Evolutionary conservation across 2,113 vertebrate genomes (phyloP).

Genomic region (Columba janthina): DNA sequence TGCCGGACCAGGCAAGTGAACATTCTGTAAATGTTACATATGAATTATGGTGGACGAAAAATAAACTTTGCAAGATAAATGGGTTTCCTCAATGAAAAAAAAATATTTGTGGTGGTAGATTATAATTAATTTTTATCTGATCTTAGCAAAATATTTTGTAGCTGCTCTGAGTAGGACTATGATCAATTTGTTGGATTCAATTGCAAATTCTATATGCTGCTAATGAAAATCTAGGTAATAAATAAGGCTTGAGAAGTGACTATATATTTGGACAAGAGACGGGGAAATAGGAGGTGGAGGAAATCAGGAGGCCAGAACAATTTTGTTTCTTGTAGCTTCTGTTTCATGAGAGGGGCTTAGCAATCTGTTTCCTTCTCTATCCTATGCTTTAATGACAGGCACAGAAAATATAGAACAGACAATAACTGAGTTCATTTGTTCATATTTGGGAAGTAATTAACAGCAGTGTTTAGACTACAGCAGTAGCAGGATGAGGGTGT

Average conservation of each 20-base stretch:
- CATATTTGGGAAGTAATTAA: background rate
- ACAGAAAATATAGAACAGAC: background rate
- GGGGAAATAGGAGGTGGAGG: background rate
- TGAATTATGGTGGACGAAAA: background rate
- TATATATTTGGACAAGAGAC: background rate
- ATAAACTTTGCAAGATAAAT: background rate
- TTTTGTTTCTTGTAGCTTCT: background rate
- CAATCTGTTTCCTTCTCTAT: background rate
- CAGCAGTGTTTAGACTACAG: background rate
- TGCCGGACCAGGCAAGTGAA: constrained; percentile 86
- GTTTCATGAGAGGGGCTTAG: background rate
- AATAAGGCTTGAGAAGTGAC: background rate
- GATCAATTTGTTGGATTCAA: background rate
- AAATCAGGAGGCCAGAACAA: background rate
- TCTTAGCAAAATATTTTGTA: background rate
- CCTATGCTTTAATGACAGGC: background rate
- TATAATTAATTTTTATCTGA: background rate
- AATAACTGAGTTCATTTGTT: background rate
- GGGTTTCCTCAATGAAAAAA: background rate
- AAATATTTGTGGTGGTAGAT: background rate
- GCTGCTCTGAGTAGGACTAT: background rate
- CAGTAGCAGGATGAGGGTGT: background rate
- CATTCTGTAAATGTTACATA: background rate
- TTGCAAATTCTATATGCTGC: background rate
- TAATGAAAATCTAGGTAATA: background rate